Evolutionary conservation across 2,113 vertebrate species (phyloP), one percentile per base, ranked within the genome.

Genomic region (Narcine bancroftii): DNA sequence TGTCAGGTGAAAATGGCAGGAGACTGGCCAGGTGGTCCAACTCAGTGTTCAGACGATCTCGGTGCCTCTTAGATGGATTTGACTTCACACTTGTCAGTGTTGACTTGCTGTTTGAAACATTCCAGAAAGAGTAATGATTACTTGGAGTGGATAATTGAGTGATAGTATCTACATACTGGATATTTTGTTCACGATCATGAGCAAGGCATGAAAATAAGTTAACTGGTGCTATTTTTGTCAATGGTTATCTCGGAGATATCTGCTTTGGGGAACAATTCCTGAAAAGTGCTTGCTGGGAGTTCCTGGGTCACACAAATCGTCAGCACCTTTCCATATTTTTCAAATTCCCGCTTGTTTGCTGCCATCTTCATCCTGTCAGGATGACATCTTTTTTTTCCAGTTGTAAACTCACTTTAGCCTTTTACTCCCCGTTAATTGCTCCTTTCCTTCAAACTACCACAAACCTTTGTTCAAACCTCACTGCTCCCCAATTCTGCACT

Each of bases 51-150:
- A 99, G 96, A 69, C 98, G 97, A 93, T 99, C 98, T 91, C 98
- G 95, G 95, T 99, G 98, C 93, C 98, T 95, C 95, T 99, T 99
- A 0, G 99, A 99, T 92, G 99, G 99, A 94, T 99, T 99, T 0
- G 98, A 98, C 94, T 98, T 99, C 95, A 98, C 97, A 0, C 95
- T 96, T 92, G 95, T 95, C 45, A 95, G 83, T 5, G 96, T 94
- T 4, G 97, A 97, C 95, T 97, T 98, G 96, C 98, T 99, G 95
- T 92, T 73, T 93, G 93, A 92, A 81, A 92, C 63, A 91, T 47
- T 47, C 36, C 65, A 69, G 65, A 91, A 69, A 91, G 42, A 91
- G 36, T 11, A 69, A 39, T 29, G 21, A 69, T 91, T 91, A 91
- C 29, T 91, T 42, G 66, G 39, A 91, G 15, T 29, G 36, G 1